Base-by-base conservation (phyloP, 2,888 invertebrate genomes). In the Drosophila atroscutellata region DNA sequence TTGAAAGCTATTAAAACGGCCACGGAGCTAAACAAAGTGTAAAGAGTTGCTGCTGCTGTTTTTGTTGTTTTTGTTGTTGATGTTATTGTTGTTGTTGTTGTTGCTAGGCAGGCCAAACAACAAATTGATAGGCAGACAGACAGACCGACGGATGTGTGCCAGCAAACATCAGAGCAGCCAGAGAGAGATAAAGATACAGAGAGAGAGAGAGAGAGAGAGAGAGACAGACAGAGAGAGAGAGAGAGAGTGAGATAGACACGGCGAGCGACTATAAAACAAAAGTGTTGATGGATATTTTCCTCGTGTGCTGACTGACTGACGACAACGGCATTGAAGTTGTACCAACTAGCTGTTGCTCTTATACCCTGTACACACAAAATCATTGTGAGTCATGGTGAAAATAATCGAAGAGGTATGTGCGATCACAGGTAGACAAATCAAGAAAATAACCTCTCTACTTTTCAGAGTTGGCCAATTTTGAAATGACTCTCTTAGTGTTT, bases 261-360 rank as follows among this genome's bases (percentile, higher is more conserved):
- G 34, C 56, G 62, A 77, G 72, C 63, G 74, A 56, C 90, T 73
- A 79, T 89, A 90, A 87, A 90, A 87, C 81, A 88, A 82, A 83
- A 90, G 90, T 89, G 89, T 91, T 90, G 89, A 90, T 85, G 89
- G 89, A 90, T 79, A 90, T 85, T 90, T 89, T 90, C 91, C 89
- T 89, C 67, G 78, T 90, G 90, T 72, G 77, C 78, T 78, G 81
- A 78, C 77, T 75, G 78, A 80, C 81, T 75, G 86, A 89, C 78
- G 86, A 89, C 81, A 84, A 83, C 72, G 77, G 71, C 75, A 72
- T 63, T 81, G 79, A 83, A 83, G 83, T 89, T 72, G 69, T 64
- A 51, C 5, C 7, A 5, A 36, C 5, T 55, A 55, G 67, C 20
- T 77, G 65, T 36, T 64, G 11, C 47, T 56, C 18, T 36, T 34